Percentiles rank a stretch among this genome's conserved stretches.
phyloP scores from a whole-genome alignment of 92 coral and sea anemone species.

The Heliopora coerulea region DNA sequence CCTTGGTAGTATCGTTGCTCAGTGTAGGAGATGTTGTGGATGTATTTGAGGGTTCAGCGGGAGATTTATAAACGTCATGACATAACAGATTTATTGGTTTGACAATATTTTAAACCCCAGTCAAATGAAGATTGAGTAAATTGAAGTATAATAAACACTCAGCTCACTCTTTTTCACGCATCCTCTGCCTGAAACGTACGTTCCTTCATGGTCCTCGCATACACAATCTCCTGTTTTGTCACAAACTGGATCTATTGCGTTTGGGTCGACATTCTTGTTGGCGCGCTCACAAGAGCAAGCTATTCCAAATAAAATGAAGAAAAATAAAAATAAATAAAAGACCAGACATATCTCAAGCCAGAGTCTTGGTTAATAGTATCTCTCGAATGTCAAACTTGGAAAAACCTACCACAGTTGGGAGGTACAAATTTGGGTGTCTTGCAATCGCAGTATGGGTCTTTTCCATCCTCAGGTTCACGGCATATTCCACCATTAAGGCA shows the following conservation, averaged over 20 bases:
- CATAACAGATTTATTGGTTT: too few relatives aligned
- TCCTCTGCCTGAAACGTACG: constrained; percentile 28
- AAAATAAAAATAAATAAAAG: not conserved
- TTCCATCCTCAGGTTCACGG: constrained; percentile 48
- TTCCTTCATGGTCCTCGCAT: constrained; percentile 17
- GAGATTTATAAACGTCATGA: too few relatives aligned
- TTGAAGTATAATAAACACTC: too few relatives aligned
- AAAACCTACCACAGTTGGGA: constrained; percentile 35
- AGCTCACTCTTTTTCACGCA: constrained; percentile 44
- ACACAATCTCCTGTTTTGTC: constrained; percentile 50
- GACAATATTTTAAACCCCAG: too few relatives aligned
- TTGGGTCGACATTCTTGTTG: constrained; percentile 34
- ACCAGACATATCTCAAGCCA: too few relatives aligned
- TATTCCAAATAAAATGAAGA: not conserved
- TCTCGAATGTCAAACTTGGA: too few relatives aligned
- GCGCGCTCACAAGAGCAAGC: constrained; percentile 55
- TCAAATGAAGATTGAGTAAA: too few relatives aligned
- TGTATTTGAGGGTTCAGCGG: too few relatives aligned
- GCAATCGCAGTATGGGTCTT: constrained; percentile 72
- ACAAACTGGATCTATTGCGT: constrained; percentile 48
- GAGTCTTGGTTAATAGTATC: too few relatives aligned
- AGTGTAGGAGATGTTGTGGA: too few relatives aligned
- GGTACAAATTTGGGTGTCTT: constrained; percentile 29
- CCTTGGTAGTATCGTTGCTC: too few relatives aligned
- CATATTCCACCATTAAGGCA: constrained; percentile 86